A percentile compares a stretch with the other conserved stretches of the same genome.
phyloP scores from a whole-genome alignment of 2,113 vertebrate genomes.

The Tiliqua scincoides region DNA sequence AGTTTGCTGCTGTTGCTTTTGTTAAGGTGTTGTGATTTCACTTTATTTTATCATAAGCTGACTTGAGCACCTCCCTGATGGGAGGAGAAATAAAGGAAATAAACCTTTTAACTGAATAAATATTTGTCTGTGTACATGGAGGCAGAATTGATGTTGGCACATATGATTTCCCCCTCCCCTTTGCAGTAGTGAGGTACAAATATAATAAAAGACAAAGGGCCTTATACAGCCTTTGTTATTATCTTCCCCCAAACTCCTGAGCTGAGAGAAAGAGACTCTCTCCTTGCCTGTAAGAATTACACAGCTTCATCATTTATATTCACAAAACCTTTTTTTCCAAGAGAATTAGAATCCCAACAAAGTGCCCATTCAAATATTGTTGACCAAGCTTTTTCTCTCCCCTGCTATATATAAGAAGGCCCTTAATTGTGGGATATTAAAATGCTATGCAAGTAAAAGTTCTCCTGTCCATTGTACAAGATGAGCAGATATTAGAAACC shows the following conservation, averaged over 20 bases:
- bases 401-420: neutral
- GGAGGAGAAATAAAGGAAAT: too few relatives aligned
- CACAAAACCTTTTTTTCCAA: accelerated
- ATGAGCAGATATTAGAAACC: neutral
- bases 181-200: neutral
- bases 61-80: too few relatives aligned
- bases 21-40: too few relatives aligned
- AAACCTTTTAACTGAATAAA: too few relatives aligned
- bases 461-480: conserved; percentile 3
- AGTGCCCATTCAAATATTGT: neutral
- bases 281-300: neutral
- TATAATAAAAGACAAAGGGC: neutral
- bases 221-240: neutral
- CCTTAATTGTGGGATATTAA: conserved; percentile 21
- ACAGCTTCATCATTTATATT: conserved; percentile 4
- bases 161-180: neutral
- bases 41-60: too few relatives aligned
- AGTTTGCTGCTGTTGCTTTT: too few relatives aligned
- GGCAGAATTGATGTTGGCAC: neutral
- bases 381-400: neutral
- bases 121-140: neutral
- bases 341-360: neutral
- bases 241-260: conserved; percentile 28
- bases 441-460: conserved; percentile 14
- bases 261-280: neutral